Base-by-base conservation (phyloP, 1,140 invertebrate genomes). In the Sarcophaga peregrina region DNA sequence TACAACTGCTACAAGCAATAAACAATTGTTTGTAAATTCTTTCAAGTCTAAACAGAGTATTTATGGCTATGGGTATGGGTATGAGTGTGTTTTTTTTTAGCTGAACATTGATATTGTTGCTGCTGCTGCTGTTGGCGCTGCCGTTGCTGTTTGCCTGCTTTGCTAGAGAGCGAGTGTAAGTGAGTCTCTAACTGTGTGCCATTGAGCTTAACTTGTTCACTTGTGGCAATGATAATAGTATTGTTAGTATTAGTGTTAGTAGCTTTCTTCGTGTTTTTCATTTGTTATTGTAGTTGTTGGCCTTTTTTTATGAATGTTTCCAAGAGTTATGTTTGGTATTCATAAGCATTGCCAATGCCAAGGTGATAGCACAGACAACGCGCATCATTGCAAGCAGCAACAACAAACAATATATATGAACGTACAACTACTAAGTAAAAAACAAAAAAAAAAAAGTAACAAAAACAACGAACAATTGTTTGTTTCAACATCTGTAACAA, bases 271-370 rank as follows among this genome's bases (percentile, higher is more conserved):
- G 46, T 52, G 45, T n/a, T 47, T 25, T 52, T 52, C 50, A 46
- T 62, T 47, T 82, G 47, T 80, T 82, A 68, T 75, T 82, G 7
- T 46, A 81, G 25, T 11, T 6, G 9, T n/a, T 73, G 72, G 68
- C 20, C 76, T 25, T 37, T 20, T 48, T 80, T 75, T 68, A 62
- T 68, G 62, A 58, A 58, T 47, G 54, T 83, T 80, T 80, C 75
- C 54, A 80, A 80, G 75, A 54, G 73, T 25, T 82, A 80, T 81
- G 80, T 83, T 81, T 80, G 82, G 85, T 84, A 84, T 84, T 89
- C 88, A 89, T 85, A 89, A 87, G 86, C 86, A 86, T 86, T 86
- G 82, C 87, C 88, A 89, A 88, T 89, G 88, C 88, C 88, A 89
- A 89, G 88, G 87, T 87, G 88, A 88, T 85, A 86, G 88, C 88